Evolutionary conservation across 2,797 vertebrate genomes (phyloP).

Genomic region (Vespertilio murinus): DNA sequence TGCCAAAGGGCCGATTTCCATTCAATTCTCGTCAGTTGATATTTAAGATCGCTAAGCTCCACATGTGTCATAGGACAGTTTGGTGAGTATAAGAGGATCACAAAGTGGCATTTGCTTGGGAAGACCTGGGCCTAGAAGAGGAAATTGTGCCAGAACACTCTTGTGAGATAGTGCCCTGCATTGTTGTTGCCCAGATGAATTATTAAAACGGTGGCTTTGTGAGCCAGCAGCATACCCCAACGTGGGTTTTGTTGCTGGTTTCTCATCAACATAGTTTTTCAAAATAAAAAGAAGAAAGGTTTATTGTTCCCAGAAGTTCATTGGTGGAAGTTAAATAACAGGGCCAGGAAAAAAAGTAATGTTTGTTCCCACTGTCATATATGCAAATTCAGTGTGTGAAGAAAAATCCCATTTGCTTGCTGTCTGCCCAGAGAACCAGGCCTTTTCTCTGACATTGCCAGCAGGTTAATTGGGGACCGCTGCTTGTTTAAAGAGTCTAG

Average conservation of each 20-base stretch:
- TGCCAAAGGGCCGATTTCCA: not conserved
- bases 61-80: not conserved
- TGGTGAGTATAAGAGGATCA: not conserved
- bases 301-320: not conserved
- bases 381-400: not conserved
- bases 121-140: not conserved
- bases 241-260: not conserved
- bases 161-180: not conserved
- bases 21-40: not conserved
- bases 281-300: constrained; percentile 5
- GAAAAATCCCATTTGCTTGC: not conserved
- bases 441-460: not conserved
- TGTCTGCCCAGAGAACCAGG: not conserved
- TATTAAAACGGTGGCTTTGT: not conserved
- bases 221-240: not conserved
- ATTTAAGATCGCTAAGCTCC: not conserved
- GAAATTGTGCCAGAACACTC: not conserved
- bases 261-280: not conserved
- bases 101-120: not conserved
- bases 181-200: not conserved
- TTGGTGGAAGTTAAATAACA: constrained; percentile 29
- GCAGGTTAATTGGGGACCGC: constrained; percentile 33
- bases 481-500: constrained; percentile 46
- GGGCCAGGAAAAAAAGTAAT: not conserved
- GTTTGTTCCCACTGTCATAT: not conserved